Base-by-base conservation (phyloP, 1,140 invertebrate genomes). In the Euwallacea similis region DNA sequence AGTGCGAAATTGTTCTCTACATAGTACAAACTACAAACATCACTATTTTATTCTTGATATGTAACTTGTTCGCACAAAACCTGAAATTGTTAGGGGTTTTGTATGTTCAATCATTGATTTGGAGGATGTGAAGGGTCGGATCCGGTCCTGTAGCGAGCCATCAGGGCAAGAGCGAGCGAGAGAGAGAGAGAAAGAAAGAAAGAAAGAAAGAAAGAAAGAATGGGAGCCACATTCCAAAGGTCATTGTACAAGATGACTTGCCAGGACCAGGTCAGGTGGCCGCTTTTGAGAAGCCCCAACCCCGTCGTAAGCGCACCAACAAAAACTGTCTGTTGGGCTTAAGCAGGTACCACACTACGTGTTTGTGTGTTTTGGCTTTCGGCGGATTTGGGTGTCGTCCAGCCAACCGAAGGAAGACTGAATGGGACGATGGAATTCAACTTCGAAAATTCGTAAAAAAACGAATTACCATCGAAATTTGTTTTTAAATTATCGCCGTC, bases 231-330 rank as follows among this genome's bases (percentile, higher is more conserved):
- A 72, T 74, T 72, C 73, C 70, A 64, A 64, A 72, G 73, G 73
- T 74, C 73, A 72, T 74, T 74, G 73, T 74, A 74, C 73, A 74
- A 74, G 66, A 74, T 72, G 68, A 69, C 70, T 72, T 66, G 73
- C 70, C 73, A 69, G 72, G 72, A 69, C 72, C 72, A 69, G 72
- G 72, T 73, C 72, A 74, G 73, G 73, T 74, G 73, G 71, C 71
- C 66, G 71, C 59, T 59, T 72, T 72, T 72, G 41, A 62, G 61
- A 68, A 59, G 58, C 67, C 67, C 60, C 55, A 59, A 62, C 67
- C 60, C 67, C 58, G 47, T 62, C 15, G 47, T 62, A 69, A 54
- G 16, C 60, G 58, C 67, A 69, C 43, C 56, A 68, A 68, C 55
- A 68, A 68, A 68, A 68, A 68, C 55, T 33, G 9, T 64, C 46